Evolutionary conservation across 2,797 vertebrate genomes (phyloP).

Genomic region (Gadopsis bispinosus): DNA sequence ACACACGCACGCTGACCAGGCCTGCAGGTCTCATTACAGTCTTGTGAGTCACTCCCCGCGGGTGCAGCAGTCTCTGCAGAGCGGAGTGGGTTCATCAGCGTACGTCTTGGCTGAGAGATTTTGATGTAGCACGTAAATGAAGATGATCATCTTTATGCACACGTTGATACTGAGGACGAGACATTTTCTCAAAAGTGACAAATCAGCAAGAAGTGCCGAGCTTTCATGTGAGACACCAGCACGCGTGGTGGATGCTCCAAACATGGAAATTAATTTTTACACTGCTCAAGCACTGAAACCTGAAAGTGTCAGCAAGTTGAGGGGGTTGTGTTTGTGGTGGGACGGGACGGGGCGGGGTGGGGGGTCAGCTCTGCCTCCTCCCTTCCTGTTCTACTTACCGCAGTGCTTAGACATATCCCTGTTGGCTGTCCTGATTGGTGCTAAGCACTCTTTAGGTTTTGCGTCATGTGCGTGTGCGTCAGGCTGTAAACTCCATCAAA

Average conservation of each 20-base stretch:
- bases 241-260: constrained; percentile 5
- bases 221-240: constrained; percentile 58
- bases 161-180: constrained; percentile 48
- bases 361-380: constrained; percentile 40
- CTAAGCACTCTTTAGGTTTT: constrained; percentile 67
- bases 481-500: constrained; percentile 63
- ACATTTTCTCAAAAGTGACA: constrained; percentile 66
- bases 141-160: constrained; percentile 53
- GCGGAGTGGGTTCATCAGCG: constrained; percentile 44
- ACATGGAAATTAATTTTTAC: constrained; percentile 63
- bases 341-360: neutral
- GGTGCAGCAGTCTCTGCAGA: constrained; percentile 22
- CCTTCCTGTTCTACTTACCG: constrained; percentile 59
- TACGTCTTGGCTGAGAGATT: constrained; percentile 59
- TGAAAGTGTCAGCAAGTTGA: constrained; percentile 49
- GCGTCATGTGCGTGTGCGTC: constrained; percentile 73
- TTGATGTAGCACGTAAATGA: constrained; percentile 62
- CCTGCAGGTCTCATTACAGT: constrained; percentile 37
- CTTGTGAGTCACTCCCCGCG: constrained; percentile 14
- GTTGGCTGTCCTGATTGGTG: constrained; percentile 68
- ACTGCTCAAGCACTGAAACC: constrained; percentile 34
- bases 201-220: constrained; percentile 68
- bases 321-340: neutral
- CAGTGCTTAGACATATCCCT: constrained; percentile 64
- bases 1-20: constrained; percentile 5